Base-by-base conservation (phyloP, 2,888 invertebrate species). In the Agrochola litura region DNA sequence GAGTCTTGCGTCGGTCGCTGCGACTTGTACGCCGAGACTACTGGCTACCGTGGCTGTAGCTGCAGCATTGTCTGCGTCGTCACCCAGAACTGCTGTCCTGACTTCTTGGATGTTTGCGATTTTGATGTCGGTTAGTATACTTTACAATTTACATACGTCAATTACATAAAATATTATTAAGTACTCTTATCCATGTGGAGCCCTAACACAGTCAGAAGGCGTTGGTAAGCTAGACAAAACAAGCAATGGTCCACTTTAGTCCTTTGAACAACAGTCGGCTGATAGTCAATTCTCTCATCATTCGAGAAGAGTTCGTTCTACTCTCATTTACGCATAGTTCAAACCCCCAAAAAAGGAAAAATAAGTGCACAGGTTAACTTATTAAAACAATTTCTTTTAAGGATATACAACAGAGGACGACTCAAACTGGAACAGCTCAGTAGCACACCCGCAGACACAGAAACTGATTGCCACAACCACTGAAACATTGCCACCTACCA, bases 31-130 rank as follows among this genome's bases (percentile, higher is more conserved):
- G 0, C 41, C 22, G 19, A 49, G 12, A 41, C 61, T 3, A 52
- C 61, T 0, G 49, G 46, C 0, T 58, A 63, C 14, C 52, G 54
- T 2, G 90, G 92, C 0, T 98, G 98, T 87, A 97, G 97, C 64
- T 98, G 98, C 85, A 94, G 96, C 71, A 86, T 95, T 0, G 90
- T 93, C 0, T 98, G 98, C 86, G 90, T 97, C 1, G 89, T 94
- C 1, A 90, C 92, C 0, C 95, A 95, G 0, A 95, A 95, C 41
- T 98, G 98, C 90, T 98, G 98, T 87, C 96, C 97, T 0, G 98
- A 98, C 92, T 98, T 97, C 91, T 91, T 97, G 3, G 97, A 97
- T 9, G 88, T 97, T 3, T 98, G 98, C 88, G 88, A 97, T 16
- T 94, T 95, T 78, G 79, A 49, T 49, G 14, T 0, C 22, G 54